Evolutionary conservation across 2,797 vertebrate genomes (phyloP).

Genomic region (Kryptolebias ocellatus): DNA sequence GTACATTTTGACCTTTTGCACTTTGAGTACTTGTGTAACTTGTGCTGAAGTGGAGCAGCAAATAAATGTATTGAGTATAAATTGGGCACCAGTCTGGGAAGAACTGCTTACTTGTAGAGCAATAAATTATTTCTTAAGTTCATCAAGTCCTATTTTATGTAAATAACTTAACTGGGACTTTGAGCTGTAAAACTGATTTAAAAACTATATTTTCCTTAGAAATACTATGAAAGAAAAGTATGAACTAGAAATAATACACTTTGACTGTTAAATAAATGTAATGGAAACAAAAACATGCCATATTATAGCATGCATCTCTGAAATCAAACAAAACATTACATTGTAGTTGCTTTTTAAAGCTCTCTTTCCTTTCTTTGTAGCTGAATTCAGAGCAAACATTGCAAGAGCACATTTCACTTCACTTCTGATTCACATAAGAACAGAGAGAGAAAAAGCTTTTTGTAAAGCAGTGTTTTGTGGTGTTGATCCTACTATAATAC

Average conservation of each 20-base stretch:
- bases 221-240: not conserved
- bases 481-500: not conserved
- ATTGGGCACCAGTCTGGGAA: no score
- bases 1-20: no score
- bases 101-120: no score
- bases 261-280: not conserved
- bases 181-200: not conserved
- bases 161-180: no score
- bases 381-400: not conserved
- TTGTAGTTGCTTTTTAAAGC: not conserved
- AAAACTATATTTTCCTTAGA: not conserved
- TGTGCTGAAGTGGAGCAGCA: no score
- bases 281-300: not conserved
- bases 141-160: not conserved
- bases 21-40: no score
- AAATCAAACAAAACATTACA: slow-evolving; percentile 1
- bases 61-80: no score
- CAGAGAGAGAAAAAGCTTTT: not conserved
- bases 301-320: not conserved
- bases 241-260: not conserved
- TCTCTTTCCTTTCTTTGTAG: not conserved
- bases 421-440: slow-evolving; percentile 5
- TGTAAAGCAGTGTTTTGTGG: not conserved
- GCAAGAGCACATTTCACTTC: slow-evolving; percentile 8
- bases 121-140: not conserved